Evolutionary conservation across 2,113 vertebrate genomes (phyloP), one percentile per base, ranked within the genome.

Genomic region (Lophochroa leadbeateri): DNA sequence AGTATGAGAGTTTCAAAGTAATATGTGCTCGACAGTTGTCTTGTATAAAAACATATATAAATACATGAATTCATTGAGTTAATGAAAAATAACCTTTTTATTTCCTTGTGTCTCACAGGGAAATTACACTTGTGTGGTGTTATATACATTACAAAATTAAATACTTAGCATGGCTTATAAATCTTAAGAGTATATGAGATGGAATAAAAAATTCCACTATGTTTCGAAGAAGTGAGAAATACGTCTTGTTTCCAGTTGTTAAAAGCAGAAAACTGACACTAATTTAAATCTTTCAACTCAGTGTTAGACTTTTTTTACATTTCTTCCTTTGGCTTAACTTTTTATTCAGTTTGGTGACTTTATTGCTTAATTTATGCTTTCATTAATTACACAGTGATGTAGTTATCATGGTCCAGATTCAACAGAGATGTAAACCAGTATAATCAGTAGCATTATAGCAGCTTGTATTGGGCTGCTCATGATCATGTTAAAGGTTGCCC

Each of bases 361-460:
- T 82, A 88, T 33, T 71, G n/a, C 43, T 94, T 83, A 90, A 90
- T 92, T 94, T 94, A 74, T 68, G n/a, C 9, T 90, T 77, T 82
- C 27, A 67, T 69, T 94, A 85, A 92, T 91, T 96, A 39, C 46
- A 57, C 41, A 65, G 10, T 47, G 29, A 43, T 72, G 15, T 50
- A 94, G 58, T 74, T 89, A 39, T 23, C 14, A 52, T 0, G 8
- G 80, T 44, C 47, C 80, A 93, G 25, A 86, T 78, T 94, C 49
- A 81, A 44, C 37, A 77, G 17, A 69, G 29, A 46, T 50, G 43
- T 46, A 95, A 72, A 94, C 52, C 31, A n/a, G 29, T 46, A 47
- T 58, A 74, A 86, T 93, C 67, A 29, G 67, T 57, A 91, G 84
- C 72, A 68, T 70, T 94, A 86, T 28, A 91, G 64, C 72, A 94